phyloP scores from a whole-genome alignment of 1,140 invertebrate species.

The Panonychus citri region DNA sequence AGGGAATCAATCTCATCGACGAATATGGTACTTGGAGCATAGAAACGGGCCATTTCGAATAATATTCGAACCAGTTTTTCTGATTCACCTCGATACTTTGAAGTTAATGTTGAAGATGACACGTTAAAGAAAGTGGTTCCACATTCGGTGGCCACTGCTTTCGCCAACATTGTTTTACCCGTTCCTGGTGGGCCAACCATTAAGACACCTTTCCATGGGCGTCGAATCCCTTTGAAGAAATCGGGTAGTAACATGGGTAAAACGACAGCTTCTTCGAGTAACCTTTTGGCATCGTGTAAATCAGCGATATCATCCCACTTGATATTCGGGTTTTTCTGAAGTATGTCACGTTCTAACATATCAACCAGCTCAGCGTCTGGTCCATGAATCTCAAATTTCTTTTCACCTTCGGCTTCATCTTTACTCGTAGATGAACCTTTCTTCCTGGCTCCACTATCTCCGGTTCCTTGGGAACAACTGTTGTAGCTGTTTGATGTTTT shows the following conservation, averaged over 20 bases:
- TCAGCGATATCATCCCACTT: constrained; percentile 95
- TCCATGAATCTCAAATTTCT: constrained; percentile 68
- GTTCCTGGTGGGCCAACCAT: constrained; percentile 96
- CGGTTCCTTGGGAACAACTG: too few species aligned
- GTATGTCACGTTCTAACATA: constrained; percentile 83
- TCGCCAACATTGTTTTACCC: constrained; percentile 96
- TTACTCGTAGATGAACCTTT: background rate
- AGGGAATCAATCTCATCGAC: constrained; percentile 99
- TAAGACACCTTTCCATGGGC: constrained; percentile 78
- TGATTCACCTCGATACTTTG: constrained; percentile 93
- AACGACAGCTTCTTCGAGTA: constrained; percentile 92
- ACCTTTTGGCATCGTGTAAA: constrained; percentile 71
- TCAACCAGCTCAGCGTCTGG: constrained; percentile 83
- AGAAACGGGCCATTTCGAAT: constrained; percentile 98
- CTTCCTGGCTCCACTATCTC: too few species aligned
- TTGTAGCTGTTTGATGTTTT: too few species aligned
- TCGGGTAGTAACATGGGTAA: constrained; percentile 95
- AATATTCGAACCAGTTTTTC: constrained; percentile 91
- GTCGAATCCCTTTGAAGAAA: constrained; percentile 85
- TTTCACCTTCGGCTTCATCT: constrained; percentile 26
- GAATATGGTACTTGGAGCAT: constrained; percentile 97
- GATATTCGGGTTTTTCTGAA: constrained; percentile 92
- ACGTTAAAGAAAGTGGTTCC: constrained; percentile 98
- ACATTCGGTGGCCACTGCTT: constrained; percentile 97
- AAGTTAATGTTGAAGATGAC: constrained; percentile 84